Conservation (phyloP, 2,797 vertebrate genomes). For the Mus caroli region DNA sequence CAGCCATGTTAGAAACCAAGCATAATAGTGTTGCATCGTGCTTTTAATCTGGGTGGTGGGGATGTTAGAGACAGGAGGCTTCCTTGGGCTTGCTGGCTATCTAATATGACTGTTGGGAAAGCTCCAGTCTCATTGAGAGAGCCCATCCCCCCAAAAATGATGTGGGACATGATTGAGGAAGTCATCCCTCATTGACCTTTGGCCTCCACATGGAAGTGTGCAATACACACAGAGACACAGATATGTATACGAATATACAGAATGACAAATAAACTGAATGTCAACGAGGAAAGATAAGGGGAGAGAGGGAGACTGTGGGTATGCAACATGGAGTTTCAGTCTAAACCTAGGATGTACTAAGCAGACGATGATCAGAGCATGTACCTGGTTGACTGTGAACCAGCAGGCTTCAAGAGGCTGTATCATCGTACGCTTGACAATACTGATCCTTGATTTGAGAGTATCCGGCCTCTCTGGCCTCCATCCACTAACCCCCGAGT, state of each 20-base stretch:
- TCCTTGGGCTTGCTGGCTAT: background rate
- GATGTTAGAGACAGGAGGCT: background rate
- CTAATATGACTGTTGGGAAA: background rate
- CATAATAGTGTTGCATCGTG: background rate
- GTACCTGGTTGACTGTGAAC: accelerated
- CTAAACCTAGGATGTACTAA: background rate
- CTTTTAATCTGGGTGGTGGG: background rate
- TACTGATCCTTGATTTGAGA: background rate
- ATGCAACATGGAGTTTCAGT: background rate
- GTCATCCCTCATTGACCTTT: background rate
- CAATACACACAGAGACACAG: background rate
- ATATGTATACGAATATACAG: background rate
- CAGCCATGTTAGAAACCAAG: background rate
- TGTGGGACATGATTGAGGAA: background rate
- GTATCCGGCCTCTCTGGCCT: background rate
- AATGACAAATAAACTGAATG: background rate
- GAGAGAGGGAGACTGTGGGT: background rate
- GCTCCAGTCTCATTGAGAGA: background rate
- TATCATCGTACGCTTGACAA: background rate
- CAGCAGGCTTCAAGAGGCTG: too few relatives aligned
- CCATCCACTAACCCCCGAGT: background rate
- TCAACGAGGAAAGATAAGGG: background rate
- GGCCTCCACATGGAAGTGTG: background rate
- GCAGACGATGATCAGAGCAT: background rate
- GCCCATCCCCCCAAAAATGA: background rate